Evolutionary conservation across 2,888 invertebrate species (phyloP), one percentile per base, ranked within the genome.

Genomic region (Heliothis peltigera): DNA sequence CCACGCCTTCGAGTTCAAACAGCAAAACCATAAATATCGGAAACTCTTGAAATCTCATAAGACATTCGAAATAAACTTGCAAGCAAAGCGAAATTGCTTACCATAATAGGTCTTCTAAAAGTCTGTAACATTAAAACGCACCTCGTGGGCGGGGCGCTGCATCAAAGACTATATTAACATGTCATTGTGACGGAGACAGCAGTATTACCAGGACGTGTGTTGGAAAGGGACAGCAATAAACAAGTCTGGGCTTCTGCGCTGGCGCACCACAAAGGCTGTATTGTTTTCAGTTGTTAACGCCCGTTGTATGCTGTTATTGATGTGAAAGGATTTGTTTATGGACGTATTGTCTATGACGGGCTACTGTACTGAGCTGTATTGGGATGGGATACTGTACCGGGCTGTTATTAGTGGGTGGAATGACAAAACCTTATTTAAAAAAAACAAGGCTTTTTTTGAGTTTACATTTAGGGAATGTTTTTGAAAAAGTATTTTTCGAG

Each of bases 131-230:
- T 65, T 72, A 76, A 75, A 77, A 72, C 79, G 67, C 74, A 73
- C 71, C 63, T 83, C 69, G 82, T 76, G 87, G 91, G 91, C 89
- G 90, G 82, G 75, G 87, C 84, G 66, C 69, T 65, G 64, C 81
- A 75, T 82, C 81, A 87, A 84, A 84, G 80, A 80, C 81, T 87
- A 84, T 89, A 91, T 89, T 89, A 91, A 90, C 91, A 88, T 91
- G 91, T 91, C 91, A 91, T 80, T 88, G 72, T 73, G 83, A 88
- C 55, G 75, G 84, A 83, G 89, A 86, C 69, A 78, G 77, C 73
- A 68, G 71, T 74, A 85, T 83, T 43, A 69, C 81, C 73, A 42
- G 77, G 70, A 72, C 49, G 0, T 4, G 57, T 53, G 81, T 78
- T 62, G 70, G 83, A 85, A 69, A 68, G 77, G 68, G 84, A 87